A percentile compares a stretch with the other conserved stretches of the same genome.
Conservation (phyloP, 2,113 vertebrate genomes). For the Strix aluco region DNA sequence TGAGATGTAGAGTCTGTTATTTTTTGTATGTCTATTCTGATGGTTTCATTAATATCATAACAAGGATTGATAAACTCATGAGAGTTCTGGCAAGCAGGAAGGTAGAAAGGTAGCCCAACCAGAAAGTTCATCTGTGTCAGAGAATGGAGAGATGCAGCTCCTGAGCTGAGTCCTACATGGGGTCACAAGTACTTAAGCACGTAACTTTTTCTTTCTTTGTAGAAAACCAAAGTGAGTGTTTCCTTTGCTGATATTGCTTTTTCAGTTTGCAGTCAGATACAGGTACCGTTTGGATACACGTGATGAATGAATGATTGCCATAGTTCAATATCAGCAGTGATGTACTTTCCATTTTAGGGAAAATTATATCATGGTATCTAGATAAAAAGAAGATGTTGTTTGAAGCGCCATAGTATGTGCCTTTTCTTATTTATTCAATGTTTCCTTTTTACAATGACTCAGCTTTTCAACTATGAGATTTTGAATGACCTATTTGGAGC, state of each 20-base stretch:
- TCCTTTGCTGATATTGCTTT: neutral
- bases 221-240: neutral
- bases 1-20: neutral
- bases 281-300: neutral
- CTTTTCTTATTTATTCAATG: neutral
- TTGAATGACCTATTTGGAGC: neutral
- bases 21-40: neutral
- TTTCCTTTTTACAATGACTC: neutral
- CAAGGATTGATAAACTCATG: neutral
- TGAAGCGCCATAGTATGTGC: neutral
- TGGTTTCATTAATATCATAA: neutral
- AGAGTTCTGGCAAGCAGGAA: neutral
- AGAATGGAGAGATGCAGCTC: neutral
- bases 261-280: neutral
- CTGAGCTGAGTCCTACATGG: neutral
- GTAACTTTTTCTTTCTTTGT: neutral
- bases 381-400: neutral
- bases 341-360: neutral
- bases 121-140: neutral
- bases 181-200: neutral
- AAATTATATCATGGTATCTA: neutral
- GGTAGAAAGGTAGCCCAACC: neutral
- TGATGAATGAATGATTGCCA: neutral
- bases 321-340: neutral
- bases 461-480: neutral